Base-by-base conservation (phyloP, 1,140 invertebrate genomes). In the Sycobia sp. region DNA sequence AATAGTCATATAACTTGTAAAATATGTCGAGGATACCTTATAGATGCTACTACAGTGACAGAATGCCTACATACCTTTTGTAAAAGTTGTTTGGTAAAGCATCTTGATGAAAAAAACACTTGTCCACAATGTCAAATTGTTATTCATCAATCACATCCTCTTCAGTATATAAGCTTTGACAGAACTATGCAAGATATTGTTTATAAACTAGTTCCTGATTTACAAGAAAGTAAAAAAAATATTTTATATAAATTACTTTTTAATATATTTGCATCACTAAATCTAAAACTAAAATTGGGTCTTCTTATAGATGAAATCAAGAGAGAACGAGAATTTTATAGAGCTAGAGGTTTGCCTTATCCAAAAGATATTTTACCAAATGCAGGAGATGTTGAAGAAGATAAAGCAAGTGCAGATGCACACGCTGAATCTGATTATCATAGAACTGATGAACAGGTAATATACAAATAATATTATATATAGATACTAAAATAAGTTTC, bases 131-230 rank as follows among this genome's bases (percentile, higher is more conserved):
- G 96, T 84, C 90, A 92, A 79, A 94, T 95, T 73, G 94, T 97
- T 43, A 97, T 98, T 70, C 96, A 99, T 81, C 96, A 99, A 76
- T 97, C 95, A 9, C 95, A 98, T 84, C 96, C 96, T 14, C 83
- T 98, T 39, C 93, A 97, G 73, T 97, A 98, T 73, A 96, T 98
- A 70, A 96, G 94, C 77, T 96, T 97, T 83, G 97, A 99, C 83
- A 86, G 96, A 70, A 98, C 96, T 62, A 94, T 99, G 92, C 97
- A 99, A 82, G 96, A 98, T 84, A 96, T 99, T 82, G 96, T 98
- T 50, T 98, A 96, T 83, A 98, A 98, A 87, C 82, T 97, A 68
- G 94, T 97, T 66, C 94, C 94, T 63, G 89, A 95, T 74, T 84
- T 97, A 67, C 93, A 96, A 83, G 90, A 93, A 81, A 91, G 92